A percentile compares a stretch with the other conserved stretches of the same genome.
Conservation (phyloP, 2,888 invertebrate species). For the Heliconius ethilla region DNA sequence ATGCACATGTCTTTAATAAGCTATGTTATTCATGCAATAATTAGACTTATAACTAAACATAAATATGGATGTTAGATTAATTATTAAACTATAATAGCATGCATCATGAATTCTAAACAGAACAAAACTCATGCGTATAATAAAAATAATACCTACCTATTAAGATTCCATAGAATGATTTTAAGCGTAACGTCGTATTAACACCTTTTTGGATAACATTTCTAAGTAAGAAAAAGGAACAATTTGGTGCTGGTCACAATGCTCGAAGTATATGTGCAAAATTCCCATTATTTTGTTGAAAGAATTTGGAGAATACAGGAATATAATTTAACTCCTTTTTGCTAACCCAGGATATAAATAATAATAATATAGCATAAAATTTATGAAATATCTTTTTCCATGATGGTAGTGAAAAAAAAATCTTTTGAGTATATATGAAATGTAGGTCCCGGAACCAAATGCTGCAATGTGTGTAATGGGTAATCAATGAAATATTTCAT, state of each 20-base stretch:
- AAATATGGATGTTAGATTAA: slow-evolving; percentile 6
- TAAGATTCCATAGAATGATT: background rate
- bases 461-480: slow-evolving; percentile 51
- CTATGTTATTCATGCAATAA: background rate
- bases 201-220: background rate
- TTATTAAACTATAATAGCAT: background rate
- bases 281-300: no score
- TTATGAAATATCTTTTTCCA: background rate
- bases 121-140: background rate
- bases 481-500: slow-evolving; percentile 72
- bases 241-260: no score
- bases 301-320: no score
- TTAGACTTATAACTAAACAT: background rate
- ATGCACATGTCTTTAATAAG: slow-evolving; percentile 22
- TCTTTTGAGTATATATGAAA: background rate
- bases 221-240: no score
- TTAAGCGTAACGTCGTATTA: background rate
- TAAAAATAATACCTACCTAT: slow-evolving; percentile 12
- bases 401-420: background rate
- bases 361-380: background rate
- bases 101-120: background rate
- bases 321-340: background rate
- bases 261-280: no score
- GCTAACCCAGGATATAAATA: background rate
- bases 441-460: slow-evolving; percentile 28